phyloP scores from a whole-genome alignment of 2,888 invertebrate species.

The Phymatocera aterrima region DNA sequence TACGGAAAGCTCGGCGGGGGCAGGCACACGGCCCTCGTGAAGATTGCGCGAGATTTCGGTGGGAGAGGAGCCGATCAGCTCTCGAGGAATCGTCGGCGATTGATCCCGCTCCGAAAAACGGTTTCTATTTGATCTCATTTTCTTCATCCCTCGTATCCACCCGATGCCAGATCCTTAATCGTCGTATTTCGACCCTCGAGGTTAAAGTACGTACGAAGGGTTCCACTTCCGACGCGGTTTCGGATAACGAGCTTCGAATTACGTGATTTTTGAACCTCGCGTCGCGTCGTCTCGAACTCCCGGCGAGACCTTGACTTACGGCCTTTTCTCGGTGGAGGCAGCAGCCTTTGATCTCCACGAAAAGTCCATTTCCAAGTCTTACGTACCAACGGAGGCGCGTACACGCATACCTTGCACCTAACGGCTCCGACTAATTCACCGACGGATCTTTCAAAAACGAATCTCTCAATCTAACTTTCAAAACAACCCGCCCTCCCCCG shows the following conservation, averaged over 20 bases:
- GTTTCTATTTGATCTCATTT: slow-evolving; percentile 1
- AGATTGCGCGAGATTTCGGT: neutral
- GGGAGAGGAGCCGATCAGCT: neutral
- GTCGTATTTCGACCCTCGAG: slow-evolving; percentile 7
- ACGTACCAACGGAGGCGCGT: too few species aligned
- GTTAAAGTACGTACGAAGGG: neutral
- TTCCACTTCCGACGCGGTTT: neutral
- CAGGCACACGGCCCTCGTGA: neutral
- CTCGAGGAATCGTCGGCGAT: neutral
- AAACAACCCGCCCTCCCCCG: neutral
- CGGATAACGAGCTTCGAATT: slow-evolving; percentile 24
- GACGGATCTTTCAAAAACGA: neutral
- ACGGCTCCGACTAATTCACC: neutral
- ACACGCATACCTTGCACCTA: too few species aligned
- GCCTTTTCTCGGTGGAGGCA: neutral
- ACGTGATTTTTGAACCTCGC: slow-evolving; percentile 3
- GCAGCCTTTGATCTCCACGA: slow-evolving; percentile 13
- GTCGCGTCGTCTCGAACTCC: neutral
- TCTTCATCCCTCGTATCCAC: neutral
- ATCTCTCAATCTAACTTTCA: neutral
- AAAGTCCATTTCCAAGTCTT: neutral
- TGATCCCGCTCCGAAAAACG: neutral
- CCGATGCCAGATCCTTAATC: neutral
- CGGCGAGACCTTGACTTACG: neutral
- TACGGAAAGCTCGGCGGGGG: neutral